These are phyloP conservation scores for Phenganax marumi DNA, from an alignment of 92 coral and sea anemone genomes.

Conservation along the genomic window DNA sequence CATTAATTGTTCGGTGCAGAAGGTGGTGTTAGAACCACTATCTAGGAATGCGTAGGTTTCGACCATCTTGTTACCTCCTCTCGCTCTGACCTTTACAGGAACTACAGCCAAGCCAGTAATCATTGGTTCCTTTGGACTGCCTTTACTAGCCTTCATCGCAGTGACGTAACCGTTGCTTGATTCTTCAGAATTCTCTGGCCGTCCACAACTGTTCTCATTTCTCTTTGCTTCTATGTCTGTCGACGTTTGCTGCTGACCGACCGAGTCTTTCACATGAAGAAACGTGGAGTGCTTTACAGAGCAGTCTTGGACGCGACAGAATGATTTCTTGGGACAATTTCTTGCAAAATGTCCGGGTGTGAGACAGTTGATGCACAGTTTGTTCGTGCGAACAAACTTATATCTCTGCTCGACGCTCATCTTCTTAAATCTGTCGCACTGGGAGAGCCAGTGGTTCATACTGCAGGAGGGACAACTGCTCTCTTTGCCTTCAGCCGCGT, in stretches of 20 bases:
- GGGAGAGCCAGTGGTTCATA: slow-evolving; percentile 30
- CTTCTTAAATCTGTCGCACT: slow-evolving; percentile 18
- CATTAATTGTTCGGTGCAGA: slow-evolving; percentile 1
- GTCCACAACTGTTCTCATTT: background rate
- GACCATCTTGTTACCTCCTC: slow-evolving; percentile 1
- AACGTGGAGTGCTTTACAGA: slow-evolving; percentile 37
- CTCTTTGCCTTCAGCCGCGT: background rate
- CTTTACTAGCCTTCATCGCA: background rate
- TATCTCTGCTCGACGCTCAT: slow-evolving; percentile 12
- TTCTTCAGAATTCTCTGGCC: background rate
- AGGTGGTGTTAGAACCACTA: slow-evolving; percentile 32
- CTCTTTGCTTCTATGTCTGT: background rate
- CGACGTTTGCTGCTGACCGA: background rate
- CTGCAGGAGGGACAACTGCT: slow-evolving; percentile 21
- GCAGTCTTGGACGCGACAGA: slow-evolving; percentile 34
- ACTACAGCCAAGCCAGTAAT: slow-evolving; percentile 29
- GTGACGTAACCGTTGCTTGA: background rate
- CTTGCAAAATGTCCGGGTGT: slow-evolving; percentile 19
- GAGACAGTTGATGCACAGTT: slow-evolving; percentile 46
- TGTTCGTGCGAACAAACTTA: slow-evolving; percentile 24
- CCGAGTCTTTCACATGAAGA: slow-evolving; percentile 7
- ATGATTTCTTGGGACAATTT: slow-evolving; percentile 25
- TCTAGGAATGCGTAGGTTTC: slow-evolving; percentile 46
- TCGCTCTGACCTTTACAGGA: slow-evolving; percentile 25
- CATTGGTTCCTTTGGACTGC: background rate